Conservation (phyloP, 2,113 vertebrate species). For the Epinephelus cyanopodus region DNA sequence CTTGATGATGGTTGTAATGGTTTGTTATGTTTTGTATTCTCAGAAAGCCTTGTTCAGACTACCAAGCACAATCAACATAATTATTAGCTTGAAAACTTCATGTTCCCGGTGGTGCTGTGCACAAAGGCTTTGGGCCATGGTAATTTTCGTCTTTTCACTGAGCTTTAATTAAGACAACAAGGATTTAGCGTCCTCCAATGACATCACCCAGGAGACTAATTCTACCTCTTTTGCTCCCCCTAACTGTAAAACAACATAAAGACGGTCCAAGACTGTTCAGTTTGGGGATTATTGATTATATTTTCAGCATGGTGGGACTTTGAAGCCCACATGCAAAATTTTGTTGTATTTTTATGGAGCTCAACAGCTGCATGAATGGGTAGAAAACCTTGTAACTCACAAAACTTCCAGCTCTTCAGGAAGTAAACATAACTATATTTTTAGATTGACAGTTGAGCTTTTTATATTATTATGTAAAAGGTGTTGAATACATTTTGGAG, state of each 20-base stretch:
- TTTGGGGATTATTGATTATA: conserved; percentile 50
- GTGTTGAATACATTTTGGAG: conserved; percentile 20
- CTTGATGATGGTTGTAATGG: conserved; percentile 16
- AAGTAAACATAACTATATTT: conserved; percentile 29
- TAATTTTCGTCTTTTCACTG: conserved; percentile 54
- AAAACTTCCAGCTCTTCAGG: neutral
- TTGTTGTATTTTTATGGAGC: conserved; percentile 11
- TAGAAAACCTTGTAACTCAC: conserved; percentile 3
- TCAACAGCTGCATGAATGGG: neutral
- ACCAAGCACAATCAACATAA: conserved; percentile 62
- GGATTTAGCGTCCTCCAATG: conserved; percentile 70
- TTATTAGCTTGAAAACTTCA: conserved; percentile 70
- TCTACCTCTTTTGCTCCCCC: conserved; percentile 55
- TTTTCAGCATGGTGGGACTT: conserved; percentile 15
- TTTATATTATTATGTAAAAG: conserved; percentile 30
- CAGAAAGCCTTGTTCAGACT: conserved; percentile 46
- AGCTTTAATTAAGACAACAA: conserved; percentile 80
- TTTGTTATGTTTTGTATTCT: conserved; percentile 52
- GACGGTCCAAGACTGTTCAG: conserved; percentile 31
- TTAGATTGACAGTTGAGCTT: conserved; percentile 16
- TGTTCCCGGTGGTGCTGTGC: conserved; percentile 45
- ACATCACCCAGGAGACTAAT: conserved; percentile 63
- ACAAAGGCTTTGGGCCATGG: conserved; percentile 56
- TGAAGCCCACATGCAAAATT: conserved; percentile 30
- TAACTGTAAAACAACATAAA: conserved; percentile 56